Base-by-base conservation (phyloP, 2,113 vertebrate species). In the Genyomyrus donnyi region DNA sequence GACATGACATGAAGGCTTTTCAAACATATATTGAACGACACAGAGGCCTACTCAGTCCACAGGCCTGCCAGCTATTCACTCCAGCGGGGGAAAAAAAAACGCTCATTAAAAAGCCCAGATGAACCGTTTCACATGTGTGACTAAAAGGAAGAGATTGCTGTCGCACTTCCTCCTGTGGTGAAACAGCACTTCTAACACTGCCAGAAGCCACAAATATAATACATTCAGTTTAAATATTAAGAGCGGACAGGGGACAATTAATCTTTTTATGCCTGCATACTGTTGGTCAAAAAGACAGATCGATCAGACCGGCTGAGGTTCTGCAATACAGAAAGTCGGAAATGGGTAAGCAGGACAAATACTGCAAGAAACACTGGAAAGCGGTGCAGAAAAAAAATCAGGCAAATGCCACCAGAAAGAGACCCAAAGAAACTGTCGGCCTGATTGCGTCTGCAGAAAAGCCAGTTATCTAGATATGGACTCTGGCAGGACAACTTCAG, bases 401-500 rank as follows among this genome's bases (percentile, higher is more conserved):
- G 80, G 42, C 5, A 84, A 48, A 84, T 48, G 39, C 62, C 35
- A 39, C 15, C 70, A 31, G 3, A 77, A 8, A 58, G 13, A 84
- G 39, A n/a, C 46, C 8, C 42, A n/a, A 84, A 84, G 9, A 48
- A 21, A 21, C 42, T 2, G 3, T 2, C 17, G 8, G 17, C 2
- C 0, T 15, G 70, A 45, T 9, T 48, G 83, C 19, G 1, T 45
- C 15, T 85, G 45, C 1, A 8, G 45, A 85, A n/a, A 13, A 85
- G 39, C 6, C 83, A 3, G 83, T 5, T 11, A 39, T 46, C 39
- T 24, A 85, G 42, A 85, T 46, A 85, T 46, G 83, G 45, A 85
- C 10, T 3, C 45, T 85, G 83, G 45, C 21, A 85, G 83, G 83
- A 48, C 42, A 46, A 46, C 83, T 46, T 85, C 89, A 90, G 89